These are phyloP conservation scores for Ochotona curzoniae DNA, from an alignment of 2,113 vertebrate species.

Conservation along the genomic window DNA sequence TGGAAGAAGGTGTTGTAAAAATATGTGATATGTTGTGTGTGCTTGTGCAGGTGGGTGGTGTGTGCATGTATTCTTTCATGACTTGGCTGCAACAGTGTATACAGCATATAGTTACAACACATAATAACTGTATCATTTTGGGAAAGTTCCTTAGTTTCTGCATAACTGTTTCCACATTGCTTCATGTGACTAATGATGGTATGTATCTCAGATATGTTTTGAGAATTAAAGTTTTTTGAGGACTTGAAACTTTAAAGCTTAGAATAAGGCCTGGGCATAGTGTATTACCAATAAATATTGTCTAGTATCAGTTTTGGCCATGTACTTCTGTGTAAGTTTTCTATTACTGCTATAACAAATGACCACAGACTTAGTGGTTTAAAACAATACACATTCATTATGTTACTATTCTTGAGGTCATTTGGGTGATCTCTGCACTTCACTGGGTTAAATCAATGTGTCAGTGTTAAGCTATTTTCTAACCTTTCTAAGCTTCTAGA, in stretches of 20 bases:
- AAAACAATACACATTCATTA: not conserved
- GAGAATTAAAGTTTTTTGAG: not conserved
- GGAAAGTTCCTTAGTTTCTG: not conserved
- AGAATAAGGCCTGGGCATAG: not conserved
- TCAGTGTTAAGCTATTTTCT: not conserved
- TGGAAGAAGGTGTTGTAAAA: not conserved
- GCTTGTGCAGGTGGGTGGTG: not conserved
- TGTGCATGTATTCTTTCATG: not conserved
- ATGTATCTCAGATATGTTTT: not conserved
- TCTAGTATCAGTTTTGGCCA: not conserved
- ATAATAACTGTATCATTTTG: not conserved
- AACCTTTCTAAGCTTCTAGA: not conserved
- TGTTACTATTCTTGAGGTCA: not conserved
- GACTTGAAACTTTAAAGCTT: not conserved
- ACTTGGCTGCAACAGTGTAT: not conserved
- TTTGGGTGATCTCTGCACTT: not conserved
- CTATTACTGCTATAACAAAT: slow-evolving; percentile 22
- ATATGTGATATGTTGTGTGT: not conserved
- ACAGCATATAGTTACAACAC: not conserved
- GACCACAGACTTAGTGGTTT: not conserved
- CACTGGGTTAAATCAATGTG: not conserved
- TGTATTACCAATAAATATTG: not conserved
- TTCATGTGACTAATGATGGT: not conserved
- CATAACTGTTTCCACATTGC: not conserved
- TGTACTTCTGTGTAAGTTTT: not conserved